phyloP scores from a whole-genome alignment of 2,888 invertebrate species.

The Himalopsyche japonica region DNA sequence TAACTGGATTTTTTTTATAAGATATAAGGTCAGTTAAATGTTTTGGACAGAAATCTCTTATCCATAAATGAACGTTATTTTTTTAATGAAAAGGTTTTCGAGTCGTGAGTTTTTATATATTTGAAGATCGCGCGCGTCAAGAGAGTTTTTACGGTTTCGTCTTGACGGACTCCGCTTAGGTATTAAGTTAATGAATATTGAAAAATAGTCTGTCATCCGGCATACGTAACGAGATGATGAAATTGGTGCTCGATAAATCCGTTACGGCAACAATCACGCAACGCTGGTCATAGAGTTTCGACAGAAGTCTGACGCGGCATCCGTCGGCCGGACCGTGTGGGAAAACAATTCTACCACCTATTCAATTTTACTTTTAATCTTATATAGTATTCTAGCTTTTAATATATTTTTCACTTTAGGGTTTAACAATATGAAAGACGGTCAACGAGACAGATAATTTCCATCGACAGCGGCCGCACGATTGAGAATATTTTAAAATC shows the following conservation, averaged over 20 bases:
- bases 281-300: constrained; percentile 13
- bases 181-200: not conserved
- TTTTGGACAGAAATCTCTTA: not conserved
- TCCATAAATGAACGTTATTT: not conserved
- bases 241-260: constrained; percentile 7
- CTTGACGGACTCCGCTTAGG: not conserved
- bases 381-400: not conserved
- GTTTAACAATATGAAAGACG: not conserved
- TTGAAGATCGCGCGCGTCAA: not conserved
- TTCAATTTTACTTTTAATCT: not conserved
- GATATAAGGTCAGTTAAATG: not conserved
- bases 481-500: not conserved
- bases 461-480: not conserved
- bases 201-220: not conserved
- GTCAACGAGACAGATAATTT: not conserved
- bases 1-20: not conserved
- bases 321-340: not conserved
- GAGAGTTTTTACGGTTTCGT: not conserved
- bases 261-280: not conserved
- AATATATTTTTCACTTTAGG: constrained; percentile 4
- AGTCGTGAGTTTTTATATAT: not conserved
- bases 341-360: not conserved
- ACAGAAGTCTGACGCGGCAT: not conserved
- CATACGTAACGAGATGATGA: not conserved
- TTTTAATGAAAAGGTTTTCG: not conserved